Base-by-base conservation (phyloP, 2,797 vertebrate species). In the Nannoperca obscura region DNA sequence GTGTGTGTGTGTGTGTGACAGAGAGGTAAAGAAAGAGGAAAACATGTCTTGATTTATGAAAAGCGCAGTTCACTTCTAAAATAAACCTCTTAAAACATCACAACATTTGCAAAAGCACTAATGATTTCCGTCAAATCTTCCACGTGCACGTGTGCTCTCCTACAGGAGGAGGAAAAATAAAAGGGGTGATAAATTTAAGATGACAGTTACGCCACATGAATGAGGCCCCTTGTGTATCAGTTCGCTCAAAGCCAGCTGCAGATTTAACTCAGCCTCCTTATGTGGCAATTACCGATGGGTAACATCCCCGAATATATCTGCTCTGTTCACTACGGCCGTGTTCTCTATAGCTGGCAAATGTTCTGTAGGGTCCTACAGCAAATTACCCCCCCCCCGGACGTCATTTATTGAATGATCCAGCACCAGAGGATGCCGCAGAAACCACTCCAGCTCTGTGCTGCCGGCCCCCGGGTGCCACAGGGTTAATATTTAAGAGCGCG, bases 401-500 rank as follows among this genome's bases (percentile, higher is more conserved):
- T 55, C 78, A 90, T 84, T 90, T 87, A 92, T 92, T 92, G 92
- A 89, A 83, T 80, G 88, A 90, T 88, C 81, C 80, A 30, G 79
- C 75, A n/a, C 83, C 63, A 22, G 79, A 85, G 78, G 84, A 87
- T 20, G 86, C 80, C 68, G 38, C 82, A 86, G 88, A 36, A 91
- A 84, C 88, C 88, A 27, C 89, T 66, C 17, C 52, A 79, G 84
- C 88, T 87, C 89, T 76, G 87, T 67, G 30, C 82, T 76, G 75
- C 80, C 81, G 5, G 52, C 67, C 80, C 71, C 59, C 36, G 76
- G 88, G 49, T 1, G 86, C 88, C 90, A 87, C 86, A 74, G 89
- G 91, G 92, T 94, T 93, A 92, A 93, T 93, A 89, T 92, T 89
- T 92, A 85, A 92, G 90, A 90, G 90, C 84, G 81, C 14, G 2